A percentile compares a stretch with the other conserved stretches of the same genome.
phyloP scores from a whole-genome alignment of 1,140 invertebrate genomes.

The Aphelinus certus region DNA sequence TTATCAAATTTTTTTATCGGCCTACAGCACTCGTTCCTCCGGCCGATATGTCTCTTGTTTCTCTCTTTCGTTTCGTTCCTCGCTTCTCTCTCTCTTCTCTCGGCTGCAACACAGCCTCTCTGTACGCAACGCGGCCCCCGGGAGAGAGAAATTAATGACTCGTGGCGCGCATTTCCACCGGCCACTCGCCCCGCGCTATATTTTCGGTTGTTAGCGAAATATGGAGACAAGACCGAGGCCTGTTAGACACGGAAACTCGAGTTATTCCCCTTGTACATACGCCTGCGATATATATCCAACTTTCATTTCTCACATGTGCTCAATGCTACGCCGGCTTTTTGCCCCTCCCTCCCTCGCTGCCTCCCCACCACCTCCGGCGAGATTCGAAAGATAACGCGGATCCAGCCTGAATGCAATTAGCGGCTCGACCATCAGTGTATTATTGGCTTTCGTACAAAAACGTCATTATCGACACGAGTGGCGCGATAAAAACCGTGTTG shows the following conservation, averaged over 20 bases:
- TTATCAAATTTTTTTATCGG: conserved; percentile 41
- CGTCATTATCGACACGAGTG: no score
- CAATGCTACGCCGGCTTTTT: no score
- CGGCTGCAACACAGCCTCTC: no score
- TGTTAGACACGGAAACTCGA: not conserved
- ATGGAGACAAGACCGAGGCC: not conserved
- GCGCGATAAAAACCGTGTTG: no score
- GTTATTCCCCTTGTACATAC: not conserved
- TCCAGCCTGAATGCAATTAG: no score
- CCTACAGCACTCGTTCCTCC: conserved; percentile 31
- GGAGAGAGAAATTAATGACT: conserved; percentile 21
- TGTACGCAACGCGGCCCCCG: not conserved
- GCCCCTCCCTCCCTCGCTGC: no score
- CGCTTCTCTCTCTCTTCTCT: not conserved
- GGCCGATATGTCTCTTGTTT: not conserved
- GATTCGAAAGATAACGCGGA: no score
- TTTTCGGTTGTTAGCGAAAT: conserved; percentile 3
- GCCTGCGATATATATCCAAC: no score
- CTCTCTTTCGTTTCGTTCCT: not conserved
- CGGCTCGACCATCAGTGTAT: no score
- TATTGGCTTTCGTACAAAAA: no score
- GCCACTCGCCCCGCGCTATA: not conserved
- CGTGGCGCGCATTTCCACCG: not conserved
- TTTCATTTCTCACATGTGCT: no score
- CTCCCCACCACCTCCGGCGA: no score